phyloP scores from a whole-genome alignment of 2,888 invertebrate species.

The Ophion obscuratus region DNA sequence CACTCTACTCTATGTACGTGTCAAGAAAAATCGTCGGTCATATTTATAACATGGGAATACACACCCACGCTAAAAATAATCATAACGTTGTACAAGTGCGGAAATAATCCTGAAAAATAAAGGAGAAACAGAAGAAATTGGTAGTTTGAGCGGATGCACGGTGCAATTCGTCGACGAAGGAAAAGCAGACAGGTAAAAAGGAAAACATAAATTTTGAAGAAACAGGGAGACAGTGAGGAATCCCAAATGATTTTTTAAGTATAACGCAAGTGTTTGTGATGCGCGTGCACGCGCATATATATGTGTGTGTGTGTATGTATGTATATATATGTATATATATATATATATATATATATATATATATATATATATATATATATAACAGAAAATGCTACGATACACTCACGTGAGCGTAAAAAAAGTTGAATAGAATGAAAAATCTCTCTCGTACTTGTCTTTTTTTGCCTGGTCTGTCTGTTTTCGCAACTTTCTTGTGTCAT shows the following conservation, averaged over 20 bases:
- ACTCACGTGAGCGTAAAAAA: constrained; percentile 19
- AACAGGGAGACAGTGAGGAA: constrained; percentile 44
- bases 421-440: constrained; percentile 14
- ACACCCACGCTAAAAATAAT: neutral
- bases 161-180: constrained; percentile 22
- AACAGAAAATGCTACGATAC: neutral
- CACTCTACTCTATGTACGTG: neutral
- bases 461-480: constrained; percentile 11
- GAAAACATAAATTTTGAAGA: constrained; percentile 43
- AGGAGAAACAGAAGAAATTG: constrained; percentile 10
- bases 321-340: neutral
- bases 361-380: neutral
- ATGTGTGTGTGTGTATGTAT: neutral
- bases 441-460: constrained; percentile 18
- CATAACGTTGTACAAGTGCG: neutral
- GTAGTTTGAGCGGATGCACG: neutral
- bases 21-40: neutral
- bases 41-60: neutral
- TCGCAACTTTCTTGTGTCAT: constrained; percentile 35
- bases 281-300: neutral
- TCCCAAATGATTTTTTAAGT: constrained; percentile 40
- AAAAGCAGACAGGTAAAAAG: constrained; percentile 10
- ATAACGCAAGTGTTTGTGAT: constrained; percentile 16
- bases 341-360: too few species aligned
- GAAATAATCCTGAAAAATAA: constrained; percentile 13